Percentiles rank a stretch among this genome's conserved stretches.
phyloP scores from a whole-genome alignment of 2,797 vertebrate genomes.

The Pantherophis vulpinus region DNA sequence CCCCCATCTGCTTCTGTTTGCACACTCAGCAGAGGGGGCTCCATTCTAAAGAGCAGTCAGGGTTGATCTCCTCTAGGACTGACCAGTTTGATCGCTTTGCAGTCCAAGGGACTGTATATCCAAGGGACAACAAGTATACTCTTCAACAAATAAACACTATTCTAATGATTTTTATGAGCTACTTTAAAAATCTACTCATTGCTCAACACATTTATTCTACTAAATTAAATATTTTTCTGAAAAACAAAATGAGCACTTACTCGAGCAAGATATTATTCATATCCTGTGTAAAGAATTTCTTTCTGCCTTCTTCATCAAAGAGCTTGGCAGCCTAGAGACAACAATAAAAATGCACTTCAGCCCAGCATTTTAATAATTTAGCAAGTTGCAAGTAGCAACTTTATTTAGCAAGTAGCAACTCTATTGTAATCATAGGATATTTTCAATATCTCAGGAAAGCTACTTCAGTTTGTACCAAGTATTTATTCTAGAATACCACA shows the following conservation, averaged over 20 bases:
- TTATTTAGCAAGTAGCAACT: neutral
- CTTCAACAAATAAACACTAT: neutral
- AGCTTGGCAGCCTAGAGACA: slow-evolving; percentile 87
- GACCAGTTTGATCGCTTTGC: too few relatives aligned
- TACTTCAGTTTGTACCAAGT: neutral
- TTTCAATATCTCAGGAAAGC: neutral
- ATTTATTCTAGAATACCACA: neutral
- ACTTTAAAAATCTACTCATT: neutral
- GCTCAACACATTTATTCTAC: neutral
- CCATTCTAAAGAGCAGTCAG: too few relatives aligned
- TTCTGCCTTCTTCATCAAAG: slow-evolving; percentile 96
- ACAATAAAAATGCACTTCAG: slow-evolving; percentile 32
- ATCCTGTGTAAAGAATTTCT: slow-evolving; percentile 98
- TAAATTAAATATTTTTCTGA: neutral
- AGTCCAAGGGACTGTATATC: too few relatives aligned
- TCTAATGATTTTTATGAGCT: neutral
- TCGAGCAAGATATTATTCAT: slow-evolving; percentile 99
- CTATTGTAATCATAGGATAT: neutral
- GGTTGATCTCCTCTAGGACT: too few relatives aligned
- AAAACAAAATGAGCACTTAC: slow-evolving; percentile 78
- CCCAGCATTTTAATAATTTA: neutral
- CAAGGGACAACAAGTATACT: neutral
- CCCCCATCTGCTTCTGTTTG: too few relatives aligned
- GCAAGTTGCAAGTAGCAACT: neutral
- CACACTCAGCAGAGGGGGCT: too few relatives aligned